Evolutionary conservation across 2,113 vertebrate genomes (phyloP).

Genomic region (Apteryx mantelli): DNA sequence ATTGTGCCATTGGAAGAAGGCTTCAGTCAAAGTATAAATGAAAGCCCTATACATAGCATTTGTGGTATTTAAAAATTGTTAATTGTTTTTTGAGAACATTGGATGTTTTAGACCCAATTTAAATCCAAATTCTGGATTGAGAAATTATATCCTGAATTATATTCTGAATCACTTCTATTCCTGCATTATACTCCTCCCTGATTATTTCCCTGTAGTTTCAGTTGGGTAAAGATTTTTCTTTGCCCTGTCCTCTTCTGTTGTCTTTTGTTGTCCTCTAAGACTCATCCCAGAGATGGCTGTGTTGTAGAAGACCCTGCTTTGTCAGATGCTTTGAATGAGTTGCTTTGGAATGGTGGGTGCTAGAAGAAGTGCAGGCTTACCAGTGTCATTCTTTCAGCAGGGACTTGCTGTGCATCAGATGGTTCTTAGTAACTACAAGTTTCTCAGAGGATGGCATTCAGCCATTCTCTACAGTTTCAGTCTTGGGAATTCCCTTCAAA

Average conservation of each 20-base stretch:
- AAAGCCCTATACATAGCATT: background rate
- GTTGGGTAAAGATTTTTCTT: background rate
- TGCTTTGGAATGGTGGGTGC: background rate
- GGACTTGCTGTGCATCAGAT: background rate
- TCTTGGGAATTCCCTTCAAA: conserved; percentile 28
- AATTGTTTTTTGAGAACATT: background rate
- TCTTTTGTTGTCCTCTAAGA: background rate
- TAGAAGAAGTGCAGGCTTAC: background rate
- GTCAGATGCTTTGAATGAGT: background rate
- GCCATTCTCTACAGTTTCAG: conserved; percentile 5
- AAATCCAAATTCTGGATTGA: background rate
- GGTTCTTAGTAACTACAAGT: background rate
- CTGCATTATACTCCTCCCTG: background rate
- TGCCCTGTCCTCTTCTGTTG: background rate
- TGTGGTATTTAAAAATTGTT: background rate
- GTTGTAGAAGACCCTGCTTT: background rate
- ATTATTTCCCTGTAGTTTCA: background rate
- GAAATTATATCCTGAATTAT: background rate
- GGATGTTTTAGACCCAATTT: background rate
- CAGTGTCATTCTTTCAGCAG: background rate
- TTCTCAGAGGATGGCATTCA: background rate
- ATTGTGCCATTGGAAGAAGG: background rate
- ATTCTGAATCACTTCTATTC: background rate
- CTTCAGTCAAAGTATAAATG: background rate
- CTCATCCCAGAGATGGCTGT: background rate